A percentile compares a stretch with the other conserved stretches of the same genome.
Evolutionary conservation across 2,888 invertebrate species (phyloP).

Genomic region (Orchestes rusci): DNA sequence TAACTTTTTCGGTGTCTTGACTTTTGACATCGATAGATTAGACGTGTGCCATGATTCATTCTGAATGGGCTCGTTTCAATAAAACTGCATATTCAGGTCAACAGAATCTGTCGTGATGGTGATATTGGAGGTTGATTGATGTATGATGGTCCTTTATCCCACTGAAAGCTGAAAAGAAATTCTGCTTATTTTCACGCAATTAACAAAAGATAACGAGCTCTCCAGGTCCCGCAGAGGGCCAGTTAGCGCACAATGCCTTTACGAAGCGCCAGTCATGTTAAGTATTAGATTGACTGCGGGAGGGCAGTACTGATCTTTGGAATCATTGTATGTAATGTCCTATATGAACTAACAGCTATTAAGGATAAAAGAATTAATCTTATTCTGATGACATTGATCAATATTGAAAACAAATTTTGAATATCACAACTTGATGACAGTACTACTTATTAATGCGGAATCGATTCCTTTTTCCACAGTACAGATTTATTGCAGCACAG

Average conservation of each 20-base stretch:
- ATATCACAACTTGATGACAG: neutral
- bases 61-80: too few species aligned
- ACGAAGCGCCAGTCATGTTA: slow-evolving; percentile 41
- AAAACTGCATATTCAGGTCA: too few species aligned
- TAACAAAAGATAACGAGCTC: slow-evolving; percentile 23
- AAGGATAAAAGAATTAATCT: neutral
- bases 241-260: slow-evolving; percentile 42
- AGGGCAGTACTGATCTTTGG: slow-evolving; percentile 35
- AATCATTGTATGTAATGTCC: too few species aligned
- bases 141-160: too few species aligned
- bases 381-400: neutral
- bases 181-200: slow-evolving; percentile 22
- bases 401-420: neutral
- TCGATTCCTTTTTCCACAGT: too few species aligned
- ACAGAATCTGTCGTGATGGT: too few species aligned
- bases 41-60: too few species aligned
- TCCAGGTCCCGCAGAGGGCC: slow-evolving; percentile 36
- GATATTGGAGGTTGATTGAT: too few species aligned
- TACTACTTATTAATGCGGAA: neutral
- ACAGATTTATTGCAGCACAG: too few species aligned
- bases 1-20: too few species aligned
- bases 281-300: slow-evolving; percentile 40
- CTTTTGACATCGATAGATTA: too few species aligned
- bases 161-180: too few species aligned
- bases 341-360: neutral